A percentile compares a stretch with the other conserved stretches of the same genome.
phyloP scores from a whole-genome alignment of 2,888 invertebrate genomes.

The Rhagophthalmus giganteus region DNA sequence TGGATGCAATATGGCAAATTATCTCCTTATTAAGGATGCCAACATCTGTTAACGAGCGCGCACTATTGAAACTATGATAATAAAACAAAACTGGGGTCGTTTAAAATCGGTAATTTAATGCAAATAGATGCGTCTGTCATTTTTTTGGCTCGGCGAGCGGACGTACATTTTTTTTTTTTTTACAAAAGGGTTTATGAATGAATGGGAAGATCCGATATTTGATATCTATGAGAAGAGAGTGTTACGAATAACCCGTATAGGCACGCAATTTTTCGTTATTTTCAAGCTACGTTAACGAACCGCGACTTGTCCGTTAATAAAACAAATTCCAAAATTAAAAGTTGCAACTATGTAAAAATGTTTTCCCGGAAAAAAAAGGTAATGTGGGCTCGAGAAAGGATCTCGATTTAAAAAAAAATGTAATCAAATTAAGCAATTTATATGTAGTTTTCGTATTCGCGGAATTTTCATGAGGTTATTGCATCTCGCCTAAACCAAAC shows the following conservation, averaged over 20 bases:
- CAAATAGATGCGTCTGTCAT: slow-evolving; percentile 1
- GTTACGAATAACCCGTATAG: not conserved
- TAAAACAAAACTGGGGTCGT: slow-evolving; percentile 1
- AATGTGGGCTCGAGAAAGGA: too few relatives aligned
- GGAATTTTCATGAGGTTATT: slow-evolving; percentile 1
- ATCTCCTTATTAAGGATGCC: slow-evolving; percentile 2
- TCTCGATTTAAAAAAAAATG: too few relatives aligned
- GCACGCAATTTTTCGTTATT: not conserved
- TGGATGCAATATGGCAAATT: too few relatives aligned
- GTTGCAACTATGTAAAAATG: too few relatives aligned
- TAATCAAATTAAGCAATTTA: too few relatives aligned
- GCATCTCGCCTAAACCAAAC: slow-evolving; percentile 1
- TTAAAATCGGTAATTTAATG: slow-evolving; percentile 8
- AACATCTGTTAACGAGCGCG: slow-evolving; percentile 3
- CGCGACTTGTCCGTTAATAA: too few relatives aligned
- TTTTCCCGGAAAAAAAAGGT: too few relatives aligned
- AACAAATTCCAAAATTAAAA: too few relatives aligned
- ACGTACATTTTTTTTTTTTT: slow-evolving; percentile 1
- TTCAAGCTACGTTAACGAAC: too few relatives aligned
- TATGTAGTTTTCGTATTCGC: too few relatives aligned
- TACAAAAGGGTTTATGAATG: not conserved
- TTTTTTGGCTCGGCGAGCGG: not conserved
- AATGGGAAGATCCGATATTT: slow-evolving; percentile 2
- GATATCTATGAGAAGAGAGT: slow-evolving; percentile 9
- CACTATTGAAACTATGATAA: slow-evolving; percentile 1